These are phyloP conservation scores for Lepilemur ruficaudatus DNA, from an alignment of 2,797 vertebrate species.

Conservation along the genomic window DNA sequence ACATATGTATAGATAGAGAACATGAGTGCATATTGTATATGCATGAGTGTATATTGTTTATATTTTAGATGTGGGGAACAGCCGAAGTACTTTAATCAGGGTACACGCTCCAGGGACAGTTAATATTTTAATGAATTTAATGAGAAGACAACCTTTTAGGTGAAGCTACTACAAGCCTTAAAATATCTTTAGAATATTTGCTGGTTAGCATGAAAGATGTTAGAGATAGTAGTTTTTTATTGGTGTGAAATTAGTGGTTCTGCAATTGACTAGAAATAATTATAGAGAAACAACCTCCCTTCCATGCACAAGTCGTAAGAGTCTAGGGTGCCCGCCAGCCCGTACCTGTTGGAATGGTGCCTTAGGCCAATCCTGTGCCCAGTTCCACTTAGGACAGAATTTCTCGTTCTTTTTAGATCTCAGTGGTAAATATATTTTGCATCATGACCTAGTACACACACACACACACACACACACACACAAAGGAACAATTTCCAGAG, in stretches of 20 bases:
- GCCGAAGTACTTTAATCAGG: not conserved
- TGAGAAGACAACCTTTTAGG: constrained; percentile 4
- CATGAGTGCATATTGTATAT: too few species aligned
- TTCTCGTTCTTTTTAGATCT: not conserved
- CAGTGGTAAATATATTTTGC: not conserved
- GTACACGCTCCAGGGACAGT: not conserved
- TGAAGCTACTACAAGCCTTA: not conserved
- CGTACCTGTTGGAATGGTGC: not conserved
- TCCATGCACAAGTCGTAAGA: not conserved
- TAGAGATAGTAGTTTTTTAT: not conserved
- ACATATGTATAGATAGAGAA: too few species aligned
- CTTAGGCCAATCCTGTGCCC: not conserved
- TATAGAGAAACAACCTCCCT: not conserved
- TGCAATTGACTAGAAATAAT: not conserved
- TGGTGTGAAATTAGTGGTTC: not conserved
- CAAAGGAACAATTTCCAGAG: not conserved
- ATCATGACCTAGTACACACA: not conserved
- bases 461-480: not conserved
- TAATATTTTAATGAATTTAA: constrained; percentile 42
- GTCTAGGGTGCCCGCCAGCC: not conserved
- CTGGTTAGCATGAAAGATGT: constrained; percentile 15
- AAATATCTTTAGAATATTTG: constrained; percentile 47
- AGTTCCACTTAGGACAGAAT: not conserved
- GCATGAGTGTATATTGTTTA: not conserved
- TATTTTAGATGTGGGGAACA: not conserved